phyloP scores from a whole-genome alignment of 2,797 vertebrate species.

The Myotis pilosus region DNA sequence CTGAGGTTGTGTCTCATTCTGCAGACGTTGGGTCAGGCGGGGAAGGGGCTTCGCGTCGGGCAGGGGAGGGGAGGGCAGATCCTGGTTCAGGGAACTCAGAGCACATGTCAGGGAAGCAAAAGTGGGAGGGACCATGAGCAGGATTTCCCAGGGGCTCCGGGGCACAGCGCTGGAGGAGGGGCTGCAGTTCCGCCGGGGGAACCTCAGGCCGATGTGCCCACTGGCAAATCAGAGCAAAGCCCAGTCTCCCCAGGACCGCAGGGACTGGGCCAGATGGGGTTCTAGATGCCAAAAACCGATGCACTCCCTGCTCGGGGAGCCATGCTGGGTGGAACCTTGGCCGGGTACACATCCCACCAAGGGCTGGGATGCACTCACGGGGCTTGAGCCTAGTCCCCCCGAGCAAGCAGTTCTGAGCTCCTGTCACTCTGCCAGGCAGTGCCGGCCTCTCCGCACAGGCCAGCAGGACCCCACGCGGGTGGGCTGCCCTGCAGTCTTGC shows the following conservation, averaged over 20 bases:
- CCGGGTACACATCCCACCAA: neutral
- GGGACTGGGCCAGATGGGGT: neutral
- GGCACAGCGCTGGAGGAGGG: neutral
- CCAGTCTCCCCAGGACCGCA: neutral
- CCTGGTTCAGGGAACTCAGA: conserved; percentile 36
- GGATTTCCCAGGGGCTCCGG: neutral
- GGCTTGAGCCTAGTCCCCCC: neutral
- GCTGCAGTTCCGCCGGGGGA: neutral
- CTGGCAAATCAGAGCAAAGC: neutral
- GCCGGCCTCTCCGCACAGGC: neutral
- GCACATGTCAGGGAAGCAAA: conserved; percentile 33
- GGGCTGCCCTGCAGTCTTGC: neutral
- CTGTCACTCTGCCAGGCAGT: neutral
- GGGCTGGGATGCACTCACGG: neutral
- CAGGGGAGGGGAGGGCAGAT: neutral
- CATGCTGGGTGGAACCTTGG: neutral
- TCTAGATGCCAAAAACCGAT: neutral
- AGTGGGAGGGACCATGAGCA: neutral
- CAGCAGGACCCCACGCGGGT: neutral
- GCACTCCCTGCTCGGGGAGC: neutral
- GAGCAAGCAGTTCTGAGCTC: neutral
- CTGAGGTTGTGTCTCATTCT: conserved; percentile 42
- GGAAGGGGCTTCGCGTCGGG: neutral
- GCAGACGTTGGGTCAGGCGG: conserved; percentile 19
- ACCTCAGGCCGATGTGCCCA: neutral